phyloP scores from a whole-genome alignment of 2,888 invertebrate genomes.

The Pomacea canaliculata region DNA sequence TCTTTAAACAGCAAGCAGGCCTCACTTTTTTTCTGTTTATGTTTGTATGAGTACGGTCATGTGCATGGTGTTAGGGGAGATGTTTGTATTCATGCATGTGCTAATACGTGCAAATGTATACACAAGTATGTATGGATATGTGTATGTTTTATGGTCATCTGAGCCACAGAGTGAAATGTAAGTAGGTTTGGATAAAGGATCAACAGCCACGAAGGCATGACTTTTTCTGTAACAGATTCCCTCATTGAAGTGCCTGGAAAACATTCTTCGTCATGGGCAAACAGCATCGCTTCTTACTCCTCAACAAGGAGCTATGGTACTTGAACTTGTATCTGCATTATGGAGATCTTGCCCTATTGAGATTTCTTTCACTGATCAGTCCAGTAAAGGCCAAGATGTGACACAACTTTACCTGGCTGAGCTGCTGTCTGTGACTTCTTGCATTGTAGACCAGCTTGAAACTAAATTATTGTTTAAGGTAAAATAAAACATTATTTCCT shows the following conservation, averaged over 20 bases:
- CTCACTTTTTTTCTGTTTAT: too few species aligned
- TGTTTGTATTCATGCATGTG: too few species aligned
- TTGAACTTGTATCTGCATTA: slow-evolving; percentile 25
- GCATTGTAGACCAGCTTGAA: slow-evolving; percentile 34
- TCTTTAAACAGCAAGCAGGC: too few species aligned
- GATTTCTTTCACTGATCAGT: slow-evolving; percentile 2
- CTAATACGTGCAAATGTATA: too few species aligned
- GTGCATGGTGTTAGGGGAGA: too few species aligned
- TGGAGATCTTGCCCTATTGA: slow-evolving; percentile 23
- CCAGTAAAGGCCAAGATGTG: background rate
- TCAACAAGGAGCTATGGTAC: slow-evolving; percentile 22
- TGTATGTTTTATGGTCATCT: background rate
- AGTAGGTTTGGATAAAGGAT: too few species aligned
- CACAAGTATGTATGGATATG: background rate
- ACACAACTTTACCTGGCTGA: slow-evolving; percentile 33
- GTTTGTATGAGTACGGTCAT: too few species aligned
- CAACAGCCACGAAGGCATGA: too few species aligned
- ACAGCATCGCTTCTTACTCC: slow-evolving; percentile 19
- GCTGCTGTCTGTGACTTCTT: slow-evolving; percentile 36
- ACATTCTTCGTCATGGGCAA: slow-evolving; percentile 12
- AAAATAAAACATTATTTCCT: background rate
- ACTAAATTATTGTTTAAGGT: slow-evolving; percentile 45
- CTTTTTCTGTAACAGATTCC: slow-evolving; percentile 21
- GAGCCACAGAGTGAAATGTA: too few species aligned
- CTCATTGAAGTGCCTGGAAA: slow-evolving; percentile 31